Conservation (phyloP, 1,140 invertebrate genomes). For the Lepidurus couesii region DNA sequence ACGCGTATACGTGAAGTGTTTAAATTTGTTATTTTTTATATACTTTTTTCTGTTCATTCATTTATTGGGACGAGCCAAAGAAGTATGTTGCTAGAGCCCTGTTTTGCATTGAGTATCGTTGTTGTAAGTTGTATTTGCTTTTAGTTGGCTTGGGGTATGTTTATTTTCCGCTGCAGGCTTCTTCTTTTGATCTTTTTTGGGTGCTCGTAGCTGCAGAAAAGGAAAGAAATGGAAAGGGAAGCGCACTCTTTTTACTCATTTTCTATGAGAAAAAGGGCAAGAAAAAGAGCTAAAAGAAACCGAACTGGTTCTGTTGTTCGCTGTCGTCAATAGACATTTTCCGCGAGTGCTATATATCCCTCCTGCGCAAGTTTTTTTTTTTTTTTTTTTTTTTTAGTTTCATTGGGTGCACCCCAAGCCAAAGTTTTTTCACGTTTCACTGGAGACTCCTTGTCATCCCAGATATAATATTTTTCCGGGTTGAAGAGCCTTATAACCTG, state of each 20-base stretch:
- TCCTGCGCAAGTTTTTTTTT: background rate
- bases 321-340: background rate
- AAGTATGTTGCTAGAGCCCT: no score
- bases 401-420: background rate
- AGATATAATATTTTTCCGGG: slow-evolving; percentile 15
- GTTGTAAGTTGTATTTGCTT: no score
- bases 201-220: background rate
- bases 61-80: no score
- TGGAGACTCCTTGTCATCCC: slow-evolving; percentile 12
- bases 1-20: no score
- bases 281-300: background rate
- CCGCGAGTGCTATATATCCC: background rate
- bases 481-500: background rate
- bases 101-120: no score
- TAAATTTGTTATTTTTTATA: no score
- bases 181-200: no score
- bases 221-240: background rate
- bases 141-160: no score
- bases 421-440: background rate
- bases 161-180: no score
- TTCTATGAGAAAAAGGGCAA: background rate
- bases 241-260: background rate
- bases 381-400: background rate
- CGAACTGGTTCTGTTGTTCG: background rate
- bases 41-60: no score